Evolutionary conservation across 2,888 invertebrate genomes (phyloP).

Genomic region (Lomographa bimaculata): DNA sequence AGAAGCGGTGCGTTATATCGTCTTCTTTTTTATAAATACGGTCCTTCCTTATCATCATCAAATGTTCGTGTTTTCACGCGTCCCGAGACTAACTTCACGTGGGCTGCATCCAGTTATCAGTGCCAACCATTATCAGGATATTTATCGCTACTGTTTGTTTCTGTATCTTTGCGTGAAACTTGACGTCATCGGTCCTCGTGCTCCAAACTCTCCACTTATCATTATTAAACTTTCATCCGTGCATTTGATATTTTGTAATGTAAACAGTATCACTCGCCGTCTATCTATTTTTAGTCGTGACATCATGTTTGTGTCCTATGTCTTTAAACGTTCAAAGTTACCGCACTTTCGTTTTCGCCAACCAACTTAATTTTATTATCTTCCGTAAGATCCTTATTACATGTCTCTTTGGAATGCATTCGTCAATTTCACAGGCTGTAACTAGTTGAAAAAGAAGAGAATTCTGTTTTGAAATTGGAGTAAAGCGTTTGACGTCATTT

Average conservation of each 20-base stretch:
- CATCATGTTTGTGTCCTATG: conserved; percentile 64
- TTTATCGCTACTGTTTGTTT: conserved; percentile 77
- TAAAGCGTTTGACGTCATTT: conserved; percentile 17
- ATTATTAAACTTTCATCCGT: conserved; percentile 45
- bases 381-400: too few species aligned
- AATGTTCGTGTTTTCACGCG: conserved; percentile 8
- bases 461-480: conserved; percentile 4
- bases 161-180: conserved; percentile 65
- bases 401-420: too few species aligned
- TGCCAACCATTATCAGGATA: conserved; percentile 66
- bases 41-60: conserved; percentile 1
- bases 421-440: too few species aligned
- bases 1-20: neutral
- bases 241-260: conserved; percentile 47
- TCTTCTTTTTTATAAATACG: neutral
- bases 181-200: conserved; percentile 57
- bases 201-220: conserved; percentile 29
- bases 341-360: conserved; percentile 45
- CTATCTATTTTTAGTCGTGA: conserved; percentile 69
- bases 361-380: too few species aligned
- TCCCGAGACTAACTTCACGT: conserved; percentile 37
- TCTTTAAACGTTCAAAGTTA: conserved; percentile 53
- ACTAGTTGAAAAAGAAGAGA: conserved; percentile 7
- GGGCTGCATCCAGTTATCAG: conserved; percentile 63
- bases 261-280: conserved; percentile 70